Evolutionary conservation across 2,113 vertebrate species (phyloP).

Genomic region (Oryzias melastigma): DNA sequence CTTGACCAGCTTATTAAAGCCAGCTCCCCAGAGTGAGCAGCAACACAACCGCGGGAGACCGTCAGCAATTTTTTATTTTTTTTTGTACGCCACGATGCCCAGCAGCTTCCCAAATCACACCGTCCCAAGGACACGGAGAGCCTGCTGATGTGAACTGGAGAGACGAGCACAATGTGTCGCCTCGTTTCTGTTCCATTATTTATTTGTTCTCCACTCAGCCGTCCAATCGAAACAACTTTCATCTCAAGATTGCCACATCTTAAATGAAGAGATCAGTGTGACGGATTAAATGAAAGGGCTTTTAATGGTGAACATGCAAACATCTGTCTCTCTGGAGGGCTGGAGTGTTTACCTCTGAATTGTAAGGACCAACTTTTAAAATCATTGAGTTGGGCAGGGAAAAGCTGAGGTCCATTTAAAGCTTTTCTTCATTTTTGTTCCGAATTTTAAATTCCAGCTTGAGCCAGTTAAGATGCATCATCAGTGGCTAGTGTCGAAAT

Average conservation of each 20-base stretch:
- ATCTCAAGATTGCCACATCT: conserved; percentile 54
- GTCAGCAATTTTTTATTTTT: conserved; percentile 38
- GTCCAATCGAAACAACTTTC: conserved; percentile 56
- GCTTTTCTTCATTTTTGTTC: too few relatives aligned
- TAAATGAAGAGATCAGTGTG: conserved; percentile 51
- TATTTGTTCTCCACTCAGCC: conserved; percentile 59
- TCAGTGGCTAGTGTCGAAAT: too few relatives aligned
- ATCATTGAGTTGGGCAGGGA: too few relatives aligned
- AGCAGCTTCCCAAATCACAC: conserved; percentile 26
- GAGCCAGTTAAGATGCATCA: too few relatives aligned
- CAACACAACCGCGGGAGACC: conserved; percentile 17
- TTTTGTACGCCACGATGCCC: conserved; percentile 32
- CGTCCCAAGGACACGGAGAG: conserved; percentile 57
- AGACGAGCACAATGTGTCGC: conserved; percentile 49
- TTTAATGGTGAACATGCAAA: conserved; percentile 68
- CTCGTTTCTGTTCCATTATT: conserved; percentile 63
- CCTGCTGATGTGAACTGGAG: conserved; percentile 47
- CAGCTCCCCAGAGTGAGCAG: conserved; percentile 39
- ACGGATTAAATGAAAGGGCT: conserved; percentile 36
- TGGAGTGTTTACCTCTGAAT: conserved; percentile 26
- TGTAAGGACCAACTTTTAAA: too few relatives aligned
- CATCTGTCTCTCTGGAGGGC: conserved; percentile 27
- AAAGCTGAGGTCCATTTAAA: too few relatives aligned
- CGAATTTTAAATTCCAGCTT: too few relatives aligned
- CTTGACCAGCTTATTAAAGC: conserved; percentile 55